Percentiles rank a stretch among this genome's conserved stretches.
Conservation (phyloP, 2,113 vertebrate species). For the Synchiropus splendidus region DNA sequence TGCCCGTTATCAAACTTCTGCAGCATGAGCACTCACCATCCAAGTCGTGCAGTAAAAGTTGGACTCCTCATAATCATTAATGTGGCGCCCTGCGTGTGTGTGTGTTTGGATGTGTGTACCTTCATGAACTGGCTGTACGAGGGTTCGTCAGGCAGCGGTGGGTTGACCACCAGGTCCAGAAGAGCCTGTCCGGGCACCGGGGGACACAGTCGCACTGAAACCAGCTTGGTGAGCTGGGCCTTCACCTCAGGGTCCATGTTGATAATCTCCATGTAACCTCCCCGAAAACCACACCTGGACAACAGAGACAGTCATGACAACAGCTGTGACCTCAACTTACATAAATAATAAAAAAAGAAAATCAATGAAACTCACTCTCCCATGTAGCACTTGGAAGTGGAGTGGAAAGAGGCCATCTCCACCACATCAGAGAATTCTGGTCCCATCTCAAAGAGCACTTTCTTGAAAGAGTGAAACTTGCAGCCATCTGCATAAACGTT, state of each 20-base stretch:
- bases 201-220: slow-evolving; percentile 79
- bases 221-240: slow-evolving; percentile 75
- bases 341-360: too few relatives aligned
- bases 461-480: slow-evolving; percentile 88
- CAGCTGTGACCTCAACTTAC: neutral
- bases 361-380: slow-evolving; percentile 86
- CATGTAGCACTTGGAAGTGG: slow-evolving; percentile 89
- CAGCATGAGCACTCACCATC: too few relatives aligned
- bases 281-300: slow-evolving; percentile 81
- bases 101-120: slow-evolving; percentile 39
- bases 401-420: slow-evolving; percentile 88
- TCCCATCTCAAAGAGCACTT: slow-evolving; percentile 86
- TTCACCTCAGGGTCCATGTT: slow-evolving; percentile 79
- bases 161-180: slow-evolving; percentile 70
- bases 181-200: slow-evolving; percentile 77
- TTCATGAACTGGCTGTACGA: slow-evolving; percentile 71
- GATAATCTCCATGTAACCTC: slow-evolving; percentile 84
- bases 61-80: too few relatives aligned
- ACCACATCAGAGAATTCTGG: slow-evolving; percentile 68
- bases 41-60: too few relatives aligned
- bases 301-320: slow-evolving; percentile 4
- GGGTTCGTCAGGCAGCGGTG: slow-evolving; percentile 73
- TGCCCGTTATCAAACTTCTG: too few relatives aligned
- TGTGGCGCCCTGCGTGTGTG: neutral
- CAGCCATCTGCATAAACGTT: slow-evolving; percentile 82